Percentiles rank a stretch among this genome's conserved stretches.
Evolutionary conservation across 2,113 vertebrate genomes (phyloP).

Genomic region (Madoqua kirkii): DNA sequence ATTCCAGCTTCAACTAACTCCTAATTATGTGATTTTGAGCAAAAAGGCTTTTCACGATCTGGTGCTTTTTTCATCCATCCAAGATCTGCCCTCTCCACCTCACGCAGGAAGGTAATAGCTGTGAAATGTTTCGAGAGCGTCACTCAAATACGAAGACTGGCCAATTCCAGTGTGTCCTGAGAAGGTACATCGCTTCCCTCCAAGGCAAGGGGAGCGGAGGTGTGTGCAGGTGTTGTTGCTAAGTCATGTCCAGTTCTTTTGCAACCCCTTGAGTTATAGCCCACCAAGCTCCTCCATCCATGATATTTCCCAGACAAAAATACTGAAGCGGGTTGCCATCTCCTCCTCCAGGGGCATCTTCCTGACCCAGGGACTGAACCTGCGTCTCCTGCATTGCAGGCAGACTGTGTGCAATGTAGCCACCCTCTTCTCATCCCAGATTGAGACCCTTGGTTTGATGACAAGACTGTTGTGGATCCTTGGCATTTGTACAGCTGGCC

Average conservation of each 20-base stretch:
- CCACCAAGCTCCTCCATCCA: background rate
- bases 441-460: background rate
- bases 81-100: background rate
- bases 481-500: background rate
- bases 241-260: background rate
- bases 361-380: background rate
- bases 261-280: background rate
- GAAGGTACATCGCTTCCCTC: background rate
- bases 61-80: background rate
- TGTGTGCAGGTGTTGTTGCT: background rate
- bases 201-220: background rate
- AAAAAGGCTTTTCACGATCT: background rate
- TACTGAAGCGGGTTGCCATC: background rate
- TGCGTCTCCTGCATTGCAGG: background rate
- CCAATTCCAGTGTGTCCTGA: background rate
- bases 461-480: background rate
- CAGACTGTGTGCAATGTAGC: background rate
- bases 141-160: background rate
- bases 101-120: background rate
- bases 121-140: background rate
- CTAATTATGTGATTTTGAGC: background rate
- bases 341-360: background rate
- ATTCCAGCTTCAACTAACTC: background rate
- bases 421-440: background rate
- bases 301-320: background rate